These are phyloP conservation scores for Papilio glaucus DNA, from an alignment of 1,140 invertebrate species.

Conservation along the genomic window DNA sequence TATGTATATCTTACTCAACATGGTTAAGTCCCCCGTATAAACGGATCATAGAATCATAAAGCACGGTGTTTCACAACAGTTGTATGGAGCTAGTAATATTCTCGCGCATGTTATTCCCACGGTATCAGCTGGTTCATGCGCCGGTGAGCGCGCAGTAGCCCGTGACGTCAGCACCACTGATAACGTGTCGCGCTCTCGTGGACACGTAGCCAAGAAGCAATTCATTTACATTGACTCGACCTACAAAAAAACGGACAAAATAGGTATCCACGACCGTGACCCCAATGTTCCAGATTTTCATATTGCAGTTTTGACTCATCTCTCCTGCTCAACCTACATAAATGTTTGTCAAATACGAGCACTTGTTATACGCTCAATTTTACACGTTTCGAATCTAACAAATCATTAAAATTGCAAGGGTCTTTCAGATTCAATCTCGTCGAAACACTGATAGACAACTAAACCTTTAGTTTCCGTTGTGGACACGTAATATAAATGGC, in stretches of 20 bases:
- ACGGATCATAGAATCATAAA: slow-evolving; percentile 43
- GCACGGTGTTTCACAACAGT: slow-evolving; percentile 41
- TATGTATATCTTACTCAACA: slow-evolving; percentile 7
- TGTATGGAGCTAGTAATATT: slow-evolving; percentile 40
- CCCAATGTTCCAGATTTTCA: not conserved
- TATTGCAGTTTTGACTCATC: not conserved
- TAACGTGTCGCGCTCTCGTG: slow-evolving; percentile 10
- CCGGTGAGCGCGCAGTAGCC: slow-evolving; percentile 59
- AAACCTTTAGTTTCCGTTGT: too few species aligned
- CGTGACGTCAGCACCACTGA: slow-evolving; percentile 44
- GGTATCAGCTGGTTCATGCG: slow-evolving; percentile 74
- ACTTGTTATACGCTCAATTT: too few species aligned
- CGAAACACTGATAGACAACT: too few species aligned
- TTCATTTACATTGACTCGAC: not conserved
- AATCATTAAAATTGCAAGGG: too few species aligned
- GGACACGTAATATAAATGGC: too few species aligned
- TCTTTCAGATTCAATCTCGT: too few species aligned
- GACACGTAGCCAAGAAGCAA: not conserved
- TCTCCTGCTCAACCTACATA: not conserved
- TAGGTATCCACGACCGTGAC: not conserved
- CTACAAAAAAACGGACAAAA: not conserved
- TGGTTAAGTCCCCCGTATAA: slow-evolving; percentile 3
- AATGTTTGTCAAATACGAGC: not conserved
- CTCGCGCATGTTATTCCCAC: slow-evolving; percentile 63
- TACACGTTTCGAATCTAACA: too few species aligned